Conservation (phyloP, 2,888 invertebrate species). For the Mactromeris polynyma region DNA sequence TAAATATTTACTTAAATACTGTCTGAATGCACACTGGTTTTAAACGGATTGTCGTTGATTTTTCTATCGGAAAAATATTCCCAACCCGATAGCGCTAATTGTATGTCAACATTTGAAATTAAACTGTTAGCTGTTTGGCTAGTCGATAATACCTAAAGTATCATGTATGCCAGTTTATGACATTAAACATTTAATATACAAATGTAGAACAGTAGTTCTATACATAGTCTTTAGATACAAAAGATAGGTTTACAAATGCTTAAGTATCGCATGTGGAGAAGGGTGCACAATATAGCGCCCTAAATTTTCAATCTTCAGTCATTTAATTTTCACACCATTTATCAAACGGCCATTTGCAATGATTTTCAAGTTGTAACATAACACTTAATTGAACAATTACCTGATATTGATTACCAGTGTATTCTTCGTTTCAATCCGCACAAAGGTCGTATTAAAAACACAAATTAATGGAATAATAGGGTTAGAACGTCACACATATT, state of each 20-base stretch:
- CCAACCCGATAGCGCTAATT: slow-evolving; percentile 19
- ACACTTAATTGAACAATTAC: slow-evolving; percentile 34
- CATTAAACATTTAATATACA: neutral
- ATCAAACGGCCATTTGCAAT: neutral
- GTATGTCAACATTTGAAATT: slow-evolving; percentile 28
- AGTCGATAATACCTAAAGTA: slow-evolving; percentile 11
- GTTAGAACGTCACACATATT: slow-evolving; percentile 18
- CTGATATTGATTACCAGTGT: neutral
- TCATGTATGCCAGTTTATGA: slow-evolving; percentile 1
- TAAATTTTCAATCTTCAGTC: neutral
- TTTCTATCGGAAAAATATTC: slow-evolving; percentile 2
- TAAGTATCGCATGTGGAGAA: neutral
- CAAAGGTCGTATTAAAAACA: slow-evolving; percentile 42
- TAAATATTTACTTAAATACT: neutral
- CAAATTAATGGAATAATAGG: slow-evolving; percentile 24
- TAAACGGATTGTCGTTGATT: neutral
- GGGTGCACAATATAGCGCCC: neutral
- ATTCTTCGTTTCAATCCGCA: neutral
- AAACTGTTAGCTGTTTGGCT: neutral
- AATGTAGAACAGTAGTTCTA: neutral
- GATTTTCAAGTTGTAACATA: slow-evolving; percentile 27
- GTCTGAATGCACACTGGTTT: neutral
- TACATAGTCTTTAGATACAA: neutral
- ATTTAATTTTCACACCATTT: slow-evolving; percentile 30
- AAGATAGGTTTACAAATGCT: neutral